Conservation (phyloP, 1,140 invertebrate species). For the Gryllus bimaculatus region DNA sequence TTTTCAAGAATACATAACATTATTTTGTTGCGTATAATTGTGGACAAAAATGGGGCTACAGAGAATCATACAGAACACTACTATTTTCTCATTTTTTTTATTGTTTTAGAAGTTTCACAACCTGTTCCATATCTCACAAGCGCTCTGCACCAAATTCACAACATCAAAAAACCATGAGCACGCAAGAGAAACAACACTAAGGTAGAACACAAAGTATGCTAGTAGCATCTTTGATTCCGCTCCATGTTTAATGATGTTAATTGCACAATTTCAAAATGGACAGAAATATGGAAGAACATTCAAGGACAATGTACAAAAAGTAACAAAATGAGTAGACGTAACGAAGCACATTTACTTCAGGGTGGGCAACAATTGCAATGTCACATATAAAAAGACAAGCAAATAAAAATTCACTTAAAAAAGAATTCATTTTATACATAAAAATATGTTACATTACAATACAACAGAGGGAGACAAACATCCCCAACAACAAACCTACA, state of each 20-base stretch:
- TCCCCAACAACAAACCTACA: not conserved
- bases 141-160: not conserved
- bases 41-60: no score
- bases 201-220: not conserved
- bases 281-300: not conserved
- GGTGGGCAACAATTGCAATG: not conserved
- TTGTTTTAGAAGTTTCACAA: constrained; percentile 5
- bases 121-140: not conserved
- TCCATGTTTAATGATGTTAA: not conserved
- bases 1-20: no score
- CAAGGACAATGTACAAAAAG: not conserved
- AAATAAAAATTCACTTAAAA: not conserved
- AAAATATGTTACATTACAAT: not conserved
- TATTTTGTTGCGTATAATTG: no score
- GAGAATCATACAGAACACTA: not conserved
- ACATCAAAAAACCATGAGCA: constrained; percentile 4
- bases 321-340: not conserved
- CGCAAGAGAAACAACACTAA: not conserved
- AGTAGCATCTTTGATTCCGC: not conserved
- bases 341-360: not conserved
- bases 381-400: not conserved
- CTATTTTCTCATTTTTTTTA: not conserved
- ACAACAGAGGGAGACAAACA: not conserved
- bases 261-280: not conserved
- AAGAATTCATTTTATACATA: not conserved